Evolutionary conservation across 2,888 invertebrate genomes (phyloP), one percentile per base, ranked within the genome.

Genomic region (Scrobipalpa costella): DNA sequence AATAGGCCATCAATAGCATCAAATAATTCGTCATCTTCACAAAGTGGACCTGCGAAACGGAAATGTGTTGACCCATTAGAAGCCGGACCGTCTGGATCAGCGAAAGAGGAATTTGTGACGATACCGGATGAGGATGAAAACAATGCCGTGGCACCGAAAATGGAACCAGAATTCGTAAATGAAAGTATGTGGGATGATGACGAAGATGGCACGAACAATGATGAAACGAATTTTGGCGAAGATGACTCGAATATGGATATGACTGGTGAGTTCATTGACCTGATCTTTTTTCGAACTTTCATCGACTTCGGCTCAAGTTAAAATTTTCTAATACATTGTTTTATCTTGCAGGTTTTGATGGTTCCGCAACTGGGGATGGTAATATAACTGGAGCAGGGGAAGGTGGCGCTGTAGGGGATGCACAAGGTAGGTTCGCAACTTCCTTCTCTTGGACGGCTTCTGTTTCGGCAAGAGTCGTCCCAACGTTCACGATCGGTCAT

Each of bases 241-340:
- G 94, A 94, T 65, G 94, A 94, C 81, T 92, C 94, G 1, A 94
- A 94, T 78, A 93, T 93, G 84, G 94, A 94, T 83, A 93, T 94
- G 93, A 84, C 91, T 79, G 92, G 92, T 92, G 79, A 74, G 73
- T 76, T 27, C 17, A 17, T 13, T 19, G 15, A 8, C 19, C 38
- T 8, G 5, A 57, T n/a, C 34, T 34, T 0, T 13, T 9, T 50
- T 3, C 34, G 7, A 9, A n/a, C n/a, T n/a, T n/a, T 52, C 7
- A 47, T 47, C 34, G 40, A 19, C 8, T 9, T 61, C 13, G 49
- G 21, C 11, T 13, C 2, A 9, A 9, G 21, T n/a, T 27, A 13
- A 27, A 17, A 17, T 52, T 27, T 52, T 52, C 27, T 52, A 13
- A 52, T 17, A 49, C 33, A 8, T 34, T n/a, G n/a, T 55, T 33